Percentiles rank a stretch among this genome's conserved stretches.
Evolutionary conservation across 2,888 invertebrate species (phyloP).

Genomic region (Athetis lepigone): DNA sequence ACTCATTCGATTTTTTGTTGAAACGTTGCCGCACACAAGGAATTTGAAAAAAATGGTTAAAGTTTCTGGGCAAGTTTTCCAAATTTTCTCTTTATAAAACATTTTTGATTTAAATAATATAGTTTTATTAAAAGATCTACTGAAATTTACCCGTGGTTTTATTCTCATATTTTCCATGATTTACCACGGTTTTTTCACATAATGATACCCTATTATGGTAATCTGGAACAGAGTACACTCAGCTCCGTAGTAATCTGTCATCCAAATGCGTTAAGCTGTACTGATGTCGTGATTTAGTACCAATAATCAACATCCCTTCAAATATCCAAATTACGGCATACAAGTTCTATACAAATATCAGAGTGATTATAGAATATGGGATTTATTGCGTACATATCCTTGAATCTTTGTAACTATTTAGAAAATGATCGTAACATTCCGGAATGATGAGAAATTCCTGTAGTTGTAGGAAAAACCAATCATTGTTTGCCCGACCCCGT

Average conservation of each 20-base stretch:
- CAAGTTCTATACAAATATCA: neutral
- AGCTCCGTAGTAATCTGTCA: conserved; percentile 35
- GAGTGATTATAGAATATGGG: too few species aligned
- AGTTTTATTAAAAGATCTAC: conserved; percentile 11
- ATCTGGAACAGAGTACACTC: conserved; percentile 21
- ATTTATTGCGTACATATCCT: too few species aligned
- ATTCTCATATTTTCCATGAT: conserved; percentile 19
- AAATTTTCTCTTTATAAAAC: conserved; percentile 6
- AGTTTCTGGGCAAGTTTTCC: too few species aligned
- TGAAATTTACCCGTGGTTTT: conserved; percentile 5
- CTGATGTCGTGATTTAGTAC: conserved; percentile 21
- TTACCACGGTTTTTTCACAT: conserved; percentile 21
- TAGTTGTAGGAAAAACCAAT: too few species aligned
- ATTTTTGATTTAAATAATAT: neutral
- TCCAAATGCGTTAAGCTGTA: conserved; percentile 20
- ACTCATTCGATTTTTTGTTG: neutral
- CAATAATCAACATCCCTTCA: conserved; percentile 9
- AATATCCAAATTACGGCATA: neutral
- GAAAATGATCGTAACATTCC: too few species aligned
- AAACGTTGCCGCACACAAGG: too few species aligned
- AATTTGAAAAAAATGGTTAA: too few species aligned
- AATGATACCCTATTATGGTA: conserved; percentile 33
- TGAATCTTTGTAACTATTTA: neutral
- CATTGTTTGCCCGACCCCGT: too few species aligned
- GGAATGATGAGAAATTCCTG: too few species aligned